Percentiles rank a stretch among this genome's conserved stretches.
phyloP scores from a whole-genome alignment of 2,888 invertebrate species.

The Ariolimax columbianus region DNA sequence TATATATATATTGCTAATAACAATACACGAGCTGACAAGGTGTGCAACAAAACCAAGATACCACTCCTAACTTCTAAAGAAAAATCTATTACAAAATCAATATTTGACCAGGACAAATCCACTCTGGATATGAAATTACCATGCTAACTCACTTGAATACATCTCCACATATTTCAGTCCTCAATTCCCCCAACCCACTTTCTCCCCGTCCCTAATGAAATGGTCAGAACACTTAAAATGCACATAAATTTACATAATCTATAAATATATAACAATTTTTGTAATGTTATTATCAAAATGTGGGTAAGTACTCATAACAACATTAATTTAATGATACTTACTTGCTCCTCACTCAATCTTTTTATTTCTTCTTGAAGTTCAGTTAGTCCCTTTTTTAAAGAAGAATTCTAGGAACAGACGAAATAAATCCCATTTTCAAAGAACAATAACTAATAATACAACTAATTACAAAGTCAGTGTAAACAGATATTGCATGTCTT shows the following conservation, averaged over 20 bases:
- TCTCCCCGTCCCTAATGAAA: too few relatives aligned
- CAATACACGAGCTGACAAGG: neutral
- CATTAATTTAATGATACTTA: slow-evolving; percentile 55
- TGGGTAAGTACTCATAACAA: neutral
- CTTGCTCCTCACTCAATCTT: slow-evolving; percentile 74
- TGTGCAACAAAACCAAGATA: neutral
- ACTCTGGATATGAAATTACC: too few relatives aligned
- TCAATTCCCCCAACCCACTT: too few relatives aligned
- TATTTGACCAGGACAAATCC: too few relatives aligned
- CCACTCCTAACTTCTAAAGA: too few relatives aligned
- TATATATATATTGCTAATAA: too few relatives aligned
- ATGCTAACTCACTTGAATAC: too few relatives aligned
- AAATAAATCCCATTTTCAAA: slow-evolving; percentile 18
- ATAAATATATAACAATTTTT: neutral
- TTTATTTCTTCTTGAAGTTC: slow-evolving; percentile 72
- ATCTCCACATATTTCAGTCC: too few relatives aligned
- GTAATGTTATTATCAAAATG: neutral
- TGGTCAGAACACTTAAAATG: too few relatives aligned
- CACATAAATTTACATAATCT: neutral
- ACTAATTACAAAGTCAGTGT: neutral
- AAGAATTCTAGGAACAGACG: slow-evolving; percentile 25
- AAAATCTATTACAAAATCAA: too few relatives aligned
- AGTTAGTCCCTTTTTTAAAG: slow-evolving; percentile 42
- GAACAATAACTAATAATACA: neutral
- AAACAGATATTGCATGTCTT: neutral